phyloP scores from a whole-genome alignment of 1,140 invertebrate species.

The Subanguina moxae region DNA sequence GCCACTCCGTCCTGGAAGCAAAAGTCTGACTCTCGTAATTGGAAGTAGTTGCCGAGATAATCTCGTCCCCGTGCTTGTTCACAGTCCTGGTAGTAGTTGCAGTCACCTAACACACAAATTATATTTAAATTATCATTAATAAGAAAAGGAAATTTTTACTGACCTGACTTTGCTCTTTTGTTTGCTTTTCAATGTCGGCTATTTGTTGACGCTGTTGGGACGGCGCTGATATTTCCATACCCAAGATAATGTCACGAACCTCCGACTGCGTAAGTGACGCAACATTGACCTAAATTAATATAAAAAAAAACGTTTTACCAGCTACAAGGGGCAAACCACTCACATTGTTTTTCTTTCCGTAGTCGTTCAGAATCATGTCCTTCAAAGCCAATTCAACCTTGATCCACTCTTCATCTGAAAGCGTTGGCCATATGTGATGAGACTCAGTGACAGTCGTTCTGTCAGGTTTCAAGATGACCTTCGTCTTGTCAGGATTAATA shows the following conservation, averaged over 20 bases:
- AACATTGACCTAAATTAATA: conserved; percentile 68
- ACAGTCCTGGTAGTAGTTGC: conserved; percentile 95
- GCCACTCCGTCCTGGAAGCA: conserved; percentile 96
- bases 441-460: conserved; percentile 97
- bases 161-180: conserved; percentile 86
- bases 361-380: conserved; percentile 95
- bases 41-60: conserved; percentile 95
- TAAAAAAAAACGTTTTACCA: too few species aligned
- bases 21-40: conserved; percentile 98
- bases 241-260: conserved; percentile 96
- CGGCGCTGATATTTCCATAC: conserved; percentile 99
- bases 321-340: too few species aligned
- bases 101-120: conserved; percentile 60
- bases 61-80: conserved; percentile 99
- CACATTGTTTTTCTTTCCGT: conserved; percentile 99
- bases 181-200: conserved; percentile 99
- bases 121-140: conserved; percentile 59
- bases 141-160: conserved; percentile 1
- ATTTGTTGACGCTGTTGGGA: conserved; percentile 97
- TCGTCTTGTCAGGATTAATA: conserved; percentile 97
- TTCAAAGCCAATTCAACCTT: conserved; percentile 97
- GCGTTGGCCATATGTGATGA: conserved; percentile 98
- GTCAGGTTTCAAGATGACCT: conserved; percentile 95
- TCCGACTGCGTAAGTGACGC: conserved; percentile 96
- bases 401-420: conserved; percentile 97